A percentile compares a stretch with the other conserved stretches of the same genome.
Conservation (phyloP, 2,113 vertebrate genomes). For the Grantiella picta region DNA sequence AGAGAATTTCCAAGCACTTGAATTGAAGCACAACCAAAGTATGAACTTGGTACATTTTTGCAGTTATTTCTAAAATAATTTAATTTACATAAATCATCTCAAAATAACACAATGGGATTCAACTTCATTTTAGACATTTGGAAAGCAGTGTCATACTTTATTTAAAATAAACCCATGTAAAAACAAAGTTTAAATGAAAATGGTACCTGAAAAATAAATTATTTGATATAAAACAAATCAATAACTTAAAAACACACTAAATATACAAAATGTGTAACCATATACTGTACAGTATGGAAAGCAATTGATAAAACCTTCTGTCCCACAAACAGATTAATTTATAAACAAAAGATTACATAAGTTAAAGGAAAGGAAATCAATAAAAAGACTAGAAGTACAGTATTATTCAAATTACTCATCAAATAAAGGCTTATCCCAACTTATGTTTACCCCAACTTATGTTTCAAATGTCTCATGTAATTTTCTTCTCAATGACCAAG, state of each 20-base stretch:
- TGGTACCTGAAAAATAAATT: constrained; percentile 84
- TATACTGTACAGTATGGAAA: constrained; percentile 80
- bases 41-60: constrained; percentile 30
- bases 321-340: constrained; percentile 68
- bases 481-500: constrained; percentile 56
- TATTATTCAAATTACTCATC: constrained; percentile 24
- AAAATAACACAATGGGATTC: constrained; percentile 80
- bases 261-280: constrained; percentile 81
- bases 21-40: constrained; percentile 49
- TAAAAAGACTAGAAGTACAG: constrained; percentile 45
- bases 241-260: constrained; percentile 81
- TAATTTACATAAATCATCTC: constrained; percentile 62
- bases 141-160: constrained; percentile 84
- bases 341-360: constrained; percentile 64
- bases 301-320: constrained; percentile 75
- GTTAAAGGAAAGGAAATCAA: constrained; percentile 48
- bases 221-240: constrained; percentile 82
- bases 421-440: constrained; percentile 39
- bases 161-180: constrained; percentile 85
- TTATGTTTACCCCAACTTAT: constrained; percentile 9
- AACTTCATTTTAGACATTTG: constrained; percentile 74
- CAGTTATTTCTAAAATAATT: constrained; percentile 30
- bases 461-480: constrained; percentile 16
- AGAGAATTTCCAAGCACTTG: constrained; percentile 67
- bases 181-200: constrained; percentile 84